Conservation (phyloP, 2,797 vertebrate species). For the Pseudomugil tenellus region DNA sequence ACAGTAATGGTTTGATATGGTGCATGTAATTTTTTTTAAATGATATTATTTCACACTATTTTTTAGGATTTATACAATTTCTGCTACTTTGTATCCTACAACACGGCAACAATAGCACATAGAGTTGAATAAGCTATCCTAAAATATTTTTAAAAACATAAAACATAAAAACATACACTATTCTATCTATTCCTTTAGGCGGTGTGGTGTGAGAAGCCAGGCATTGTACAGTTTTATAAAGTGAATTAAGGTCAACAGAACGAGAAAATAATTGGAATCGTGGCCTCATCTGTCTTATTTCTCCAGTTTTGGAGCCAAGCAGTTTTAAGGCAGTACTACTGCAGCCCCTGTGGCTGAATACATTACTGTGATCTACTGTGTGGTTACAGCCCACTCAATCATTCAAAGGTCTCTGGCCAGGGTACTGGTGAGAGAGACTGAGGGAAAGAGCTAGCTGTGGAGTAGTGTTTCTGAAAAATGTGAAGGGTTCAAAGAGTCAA, state of each 20-base stretch:
- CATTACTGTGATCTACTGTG: conserved; percentile 72
- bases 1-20: conserved; percentile 37
- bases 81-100: neutral
- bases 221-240: conserved; percentile 66
- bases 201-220: conserved; percentile 31
- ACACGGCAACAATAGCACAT: neutral
- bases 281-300: conserved; percentile 68
- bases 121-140: conserved; percentile 12
- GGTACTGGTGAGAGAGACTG: conserved; percentile 36
- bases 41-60: neutral
- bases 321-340: conserved; percentile 69
- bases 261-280: conserved; percentile 77
- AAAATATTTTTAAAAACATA: conserved; percentile 10
- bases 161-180: too few species aligned
- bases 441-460: conserved; percentile 14
- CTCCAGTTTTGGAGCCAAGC: conserved; percentile 45
- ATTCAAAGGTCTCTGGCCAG: conserved; percentile 74
- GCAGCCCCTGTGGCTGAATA: conserved; percentile 70
- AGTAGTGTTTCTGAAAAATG: conserved; percentile 58
- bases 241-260: conserved; percentile 71
- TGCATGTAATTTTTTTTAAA: too few species aligned
- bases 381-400: conserved; percentile 68
- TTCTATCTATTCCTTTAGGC: conserved; percentile 34
- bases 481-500: conserved; percentile 41
- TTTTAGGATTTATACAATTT: conserved; percentile 8